Evolutionary conservation across 2,888 invertebrate genomes (phyloP), one percentile per base, ranked within the genome.

Genomic region (Syrphus vitripennis): DNA sequence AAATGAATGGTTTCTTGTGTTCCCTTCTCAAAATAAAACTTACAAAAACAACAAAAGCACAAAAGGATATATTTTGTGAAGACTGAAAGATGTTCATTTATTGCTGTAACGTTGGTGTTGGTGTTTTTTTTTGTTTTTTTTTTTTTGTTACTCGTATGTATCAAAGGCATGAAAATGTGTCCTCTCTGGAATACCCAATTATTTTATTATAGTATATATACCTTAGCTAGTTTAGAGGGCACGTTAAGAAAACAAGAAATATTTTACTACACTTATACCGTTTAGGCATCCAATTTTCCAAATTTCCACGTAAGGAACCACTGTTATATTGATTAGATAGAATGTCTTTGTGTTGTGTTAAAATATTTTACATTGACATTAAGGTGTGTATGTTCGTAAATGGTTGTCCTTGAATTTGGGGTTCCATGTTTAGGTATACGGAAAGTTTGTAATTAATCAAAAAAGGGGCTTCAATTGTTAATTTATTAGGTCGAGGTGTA

Each of bases 1-100:
- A 61, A 75, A 75, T 69, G 80, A 75, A 69, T 74, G 67, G 74
- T 53, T 75, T 80, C 69, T 67, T 65, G 59, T 72, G 75, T 76
- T 76, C 31, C 19, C 21, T 34, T 67, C 67, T 48, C 34, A 31
- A 67, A 50, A 34, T 50, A 67, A 37, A 67, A 67, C 34, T 34
- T 67, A 50, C 50, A 67, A 48, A 21, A 31, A 65, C 31, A 65
- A 14, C 19, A 42, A 63, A 29, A n/a, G n/a, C n/a, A 50, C 67
- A 50, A 65, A 65, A 45, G 63, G 45, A 45, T 45, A 29, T 19
- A 21, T 9, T 6, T 10, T 7, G 7, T 16, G 19, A 29, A 3
- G 40, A 42, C 65, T 48, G 29, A 34, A n/a, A 10, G 34, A 50
- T 67, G 67, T 34, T 67, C 67, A 67, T 50, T 67, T 67, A 50